Evolutionary conservation across 30 jellyfish, hydroid and myxozoan species (phyloP).

Genomic region (Turritopsis rubra): DNA sequence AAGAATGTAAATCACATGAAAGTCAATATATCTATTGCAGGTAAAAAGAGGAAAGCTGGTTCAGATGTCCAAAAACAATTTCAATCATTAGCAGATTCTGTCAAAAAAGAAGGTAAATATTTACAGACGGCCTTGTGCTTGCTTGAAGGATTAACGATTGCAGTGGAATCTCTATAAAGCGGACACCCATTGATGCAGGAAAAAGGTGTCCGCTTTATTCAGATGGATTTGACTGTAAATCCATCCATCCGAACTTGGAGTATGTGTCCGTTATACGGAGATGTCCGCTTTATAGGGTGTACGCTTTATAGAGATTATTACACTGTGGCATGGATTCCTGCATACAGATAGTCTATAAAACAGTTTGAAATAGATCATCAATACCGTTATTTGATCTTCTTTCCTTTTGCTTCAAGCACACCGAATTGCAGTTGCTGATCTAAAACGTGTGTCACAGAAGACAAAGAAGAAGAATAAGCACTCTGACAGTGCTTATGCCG

Average conservation of each 20-base stretch:
- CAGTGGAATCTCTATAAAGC: too few relatives aligned
- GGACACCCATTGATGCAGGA: too few relatives aligned
- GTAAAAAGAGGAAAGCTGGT: background rate
- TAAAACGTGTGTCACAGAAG: background rate
- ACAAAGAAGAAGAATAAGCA: background rate
- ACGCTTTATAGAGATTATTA: too few relatives aligned
- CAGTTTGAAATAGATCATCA: background rate
- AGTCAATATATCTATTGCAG: background rate
- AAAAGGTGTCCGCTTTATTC: too few relatives aligned
- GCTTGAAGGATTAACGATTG: too few relatives aligned
- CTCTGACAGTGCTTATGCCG: background rate
- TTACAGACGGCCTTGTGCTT: too few relatives aligned
- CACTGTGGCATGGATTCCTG: background rate
- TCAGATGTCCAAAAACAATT: background rate
- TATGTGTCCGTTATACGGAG: too few relatives aligned
- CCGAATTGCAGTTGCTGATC: conserved; percentile 6
- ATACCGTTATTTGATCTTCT: background rate
- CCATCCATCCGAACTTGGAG: too few relatives aligned
- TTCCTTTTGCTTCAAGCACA: background rate
- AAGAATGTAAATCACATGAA: background rate
- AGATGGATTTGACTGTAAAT: too few relatives aligned
- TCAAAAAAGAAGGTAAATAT: conserved; percentile 9
- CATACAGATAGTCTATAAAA: background rate
- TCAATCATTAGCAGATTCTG: conserved; percentile 8
- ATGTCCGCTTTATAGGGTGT: too few relatives aligned